A percentile compares a stretch with the other conserved stretches of the same genome.
phyloP scores from a whole-genome alignment of 2,113 vertebrate genomes.

The Lynx canadensis region DNA sequence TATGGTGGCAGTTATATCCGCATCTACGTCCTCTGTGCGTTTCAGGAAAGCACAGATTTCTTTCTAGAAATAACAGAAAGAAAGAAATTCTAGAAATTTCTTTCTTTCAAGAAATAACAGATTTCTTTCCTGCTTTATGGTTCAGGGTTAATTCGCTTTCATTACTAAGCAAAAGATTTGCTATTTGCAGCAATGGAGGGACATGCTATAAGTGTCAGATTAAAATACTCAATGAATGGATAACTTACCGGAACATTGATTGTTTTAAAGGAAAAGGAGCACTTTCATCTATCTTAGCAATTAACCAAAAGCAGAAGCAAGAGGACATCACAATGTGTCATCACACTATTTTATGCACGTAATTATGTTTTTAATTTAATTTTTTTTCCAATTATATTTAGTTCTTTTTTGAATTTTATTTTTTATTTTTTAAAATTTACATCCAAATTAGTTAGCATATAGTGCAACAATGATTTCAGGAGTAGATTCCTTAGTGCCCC shows the following conservation, averaged over 20 bases:
- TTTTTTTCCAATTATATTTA: too few relatives aligned
- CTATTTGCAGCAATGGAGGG: neutral
- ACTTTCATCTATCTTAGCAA: constrained; percentile 25
- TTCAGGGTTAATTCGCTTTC: constrained; percentile 10
- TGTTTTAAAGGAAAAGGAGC: constrained; percentile 38
- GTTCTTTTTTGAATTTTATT: too few relatives aligned
- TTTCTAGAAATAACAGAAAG: too few relatives aligned
- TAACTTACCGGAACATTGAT: neutral
- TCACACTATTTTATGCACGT: constrained; percentile 43
- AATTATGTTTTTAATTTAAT: neutral
- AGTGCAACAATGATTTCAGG: too few relatives aligned
- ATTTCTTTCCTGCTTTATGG: neutral
- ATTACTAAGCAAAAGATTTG: constrained; percentile 20
- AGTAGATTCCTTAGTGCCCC: too few relatives aligned
- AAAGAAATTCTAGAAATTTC: too few relatives aligned
- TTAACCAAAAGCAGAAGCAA: constrained; percentile 72
- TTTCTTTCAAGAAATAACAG: neutral
- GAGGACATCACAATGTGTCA: constrained; percentile 30
- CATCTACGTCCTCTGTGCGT: neutral
- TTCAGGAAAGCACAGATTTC: neutral
- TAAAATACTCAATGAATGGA: neutral
- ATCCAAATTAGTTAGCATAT: too few relatives aligned
- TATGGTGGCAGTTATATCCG: neutral
- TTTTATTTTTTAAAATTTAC: too few relatives aligned
- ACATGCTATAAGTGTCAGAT: neutral